Percentiles rank a stretch among this genome's conserved stretches.
Evolutionary conservation across 2,113 vertebrate genomes (phyloP).

Genomic region (Rhagologus leucostigma): DNA sequence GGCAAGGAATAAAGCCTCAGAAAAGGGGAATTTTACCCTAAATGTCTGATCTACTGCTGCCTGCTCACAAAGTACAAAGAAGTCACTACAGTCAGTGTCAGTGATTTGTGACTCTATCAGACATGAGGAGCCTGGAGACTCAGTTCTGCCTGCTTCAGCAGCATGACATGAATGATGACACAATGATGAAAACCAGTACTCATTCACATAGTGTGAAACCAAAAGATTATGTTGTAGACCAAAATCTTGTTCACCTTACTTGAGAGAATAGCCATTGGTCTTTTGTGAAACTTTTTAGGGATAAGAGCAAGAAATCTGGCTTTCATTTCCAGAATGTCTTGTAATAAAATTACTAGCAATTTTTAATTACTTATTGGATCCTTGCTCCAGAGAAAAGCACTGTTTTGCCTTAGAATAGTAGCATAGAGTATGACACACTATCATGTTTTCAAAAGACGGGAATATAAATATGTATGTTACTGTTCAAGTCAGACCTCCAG

Average conservation of each 20-base stretch:
- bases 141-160: not conserved
- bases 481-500: not conserved
- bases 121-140: not conserved
- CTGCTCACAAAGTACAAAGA: not conserved
- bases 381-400: not conserved
- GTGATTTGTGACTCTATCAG: not conserved
- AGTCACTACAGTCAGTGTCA: not conserved
- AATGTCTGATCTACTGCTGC: not conserved
- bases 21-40: not conserved
- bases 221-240: not conserved
- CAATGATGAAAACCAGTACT: not conserved
- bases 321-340: not conserved
- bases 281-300: not conserved
- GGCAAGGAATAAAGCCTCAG: not conserved
- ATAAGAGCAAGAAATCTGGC: not conserved
- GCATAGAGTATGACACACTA: not conserved
- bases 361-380: not conserved
- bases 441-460: not conserved
- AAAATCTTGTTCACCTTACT: not conserved
- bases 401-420: not conserved
- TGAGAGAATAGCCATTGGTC: not conserved
- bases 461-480: not conserved
- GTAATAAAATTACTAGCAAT: not conserved
- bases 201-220: not conserved
- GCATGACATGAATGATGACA: not conserved